Percentiles rank a stretch among this genome's conserved stretches.
Evolutionary conservation across 2,797 vertebrate genomes (phyloP).

Genomic region (Chiloscyllium punctatum): DNA sequence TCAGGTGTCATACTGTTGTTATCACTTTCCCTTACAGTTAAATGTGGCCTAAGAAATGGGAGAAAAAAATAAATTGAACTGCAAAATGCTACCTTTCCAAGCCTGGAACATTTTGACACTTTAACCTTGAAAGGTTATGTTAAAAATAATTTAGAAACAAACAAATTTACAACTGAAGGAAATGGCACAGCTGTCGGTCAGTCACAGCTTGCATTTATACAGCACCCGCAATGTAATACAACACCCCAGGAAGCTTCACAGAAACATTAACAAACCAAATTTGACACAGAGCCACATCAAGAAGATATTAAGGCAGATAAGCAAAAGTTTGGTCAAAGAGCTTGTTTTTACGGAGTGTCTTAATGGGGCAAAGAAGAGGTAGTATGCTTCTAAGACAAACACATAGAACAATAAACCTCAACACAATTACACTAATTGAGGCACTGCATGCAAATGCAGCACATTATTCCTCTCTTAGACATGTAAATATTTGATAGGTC

Average conservation of each 20-base stretch:
- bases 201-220: not conserved
- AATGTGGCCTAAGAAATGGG: not conserved
- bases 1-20: not conserved
- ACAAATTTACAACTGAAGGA: not conserved
- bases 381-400: not conserved
- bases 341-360: no score
- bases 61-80: not conserved
- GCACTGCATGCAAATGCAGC: not conserved
- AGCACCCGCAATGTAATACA: not conserved
- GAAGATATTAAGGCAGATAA: not conserved
- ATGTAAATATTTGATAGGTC: slow-evolving; percentile 10
- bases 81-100: not conserved
- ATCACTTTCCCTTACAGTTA: not conserved
- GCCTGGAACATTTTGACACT: not conserved
- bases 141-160: not conserved
- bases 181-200: not conserved
- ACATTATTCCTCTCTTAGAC: not conserved
- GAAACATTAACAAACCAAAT: not conserved
- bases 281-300: not conserved
- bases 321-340: not conserved
- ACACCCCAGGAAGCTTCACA: not conserved
- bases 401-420: not conserved
- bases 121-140: not conserved
- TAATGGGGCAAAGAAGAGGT: not conserved
- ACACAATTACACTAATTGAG: not conserved